A percentile compares a stretch with the other conserved stretches of the same genome.
Conservation (phyloP, 2,113 vertebrate species). For the Platycercus adscitus region DNA sequence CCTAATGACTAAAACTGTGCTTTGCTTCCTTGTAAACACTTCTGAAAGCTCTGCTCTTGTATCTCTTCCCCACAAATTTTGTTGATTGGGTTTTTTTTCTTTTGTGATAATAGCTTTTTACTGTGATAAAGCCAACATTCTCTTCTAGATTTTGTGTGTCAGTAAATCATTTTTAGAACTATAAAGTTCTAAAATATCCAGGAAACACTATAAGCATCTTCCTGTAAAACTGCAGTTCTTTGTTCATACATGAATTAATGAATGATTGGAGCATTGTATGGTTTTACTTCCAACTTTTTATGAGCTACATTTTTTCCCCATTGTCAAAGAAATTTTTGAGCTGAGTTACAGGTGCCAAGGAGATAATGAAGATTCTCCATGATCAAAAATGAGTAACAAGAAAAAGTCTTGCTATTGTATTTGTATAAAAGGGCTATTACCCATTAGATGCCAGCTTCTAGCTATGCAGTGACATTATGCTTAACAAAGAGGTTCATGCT, state of each 20-base stretch:
- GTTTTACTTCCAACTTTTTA: background rate
- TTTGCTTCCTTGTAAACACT: background rate
- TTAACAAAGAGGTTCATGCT: background rate
- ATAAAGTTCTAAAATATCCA: background rate
- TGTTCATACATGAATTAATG: background rate
- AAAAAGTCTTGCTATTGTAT: background rate
- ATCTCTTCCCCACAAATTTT: background rate
- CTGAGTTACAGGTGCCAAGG: background rate
- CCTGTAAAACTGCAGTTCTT: background rate
- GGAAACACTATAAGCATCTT: background rate
- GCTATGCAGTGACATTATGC: background rate
- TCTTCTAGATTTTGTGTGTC: background rate
- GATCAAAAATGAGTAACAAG: background rate
- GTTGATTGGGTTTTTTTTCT: background rate
- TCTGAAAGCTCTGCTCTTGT: background rate
- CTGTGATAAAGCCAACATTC: background rate
- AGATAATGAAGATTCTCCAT: background rate
- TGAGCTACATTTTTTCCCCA: background rate
- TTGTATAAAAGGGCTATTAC: background rate
- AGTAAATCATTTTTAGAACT: background rate
- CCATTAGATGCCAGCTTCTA: background rate
- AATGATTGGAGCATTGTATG: background rate
- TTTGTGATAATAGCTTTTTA: background rate
- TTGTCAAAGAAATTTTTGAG: background rate
- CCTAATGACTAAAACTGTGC: background rate